Percentiles rank a stretch among this genome's conserved stretches.
phyloP scores from a whole-genome alignment of 2,797 vertebrate species.

The Arremon brunneinucha region DNA sequence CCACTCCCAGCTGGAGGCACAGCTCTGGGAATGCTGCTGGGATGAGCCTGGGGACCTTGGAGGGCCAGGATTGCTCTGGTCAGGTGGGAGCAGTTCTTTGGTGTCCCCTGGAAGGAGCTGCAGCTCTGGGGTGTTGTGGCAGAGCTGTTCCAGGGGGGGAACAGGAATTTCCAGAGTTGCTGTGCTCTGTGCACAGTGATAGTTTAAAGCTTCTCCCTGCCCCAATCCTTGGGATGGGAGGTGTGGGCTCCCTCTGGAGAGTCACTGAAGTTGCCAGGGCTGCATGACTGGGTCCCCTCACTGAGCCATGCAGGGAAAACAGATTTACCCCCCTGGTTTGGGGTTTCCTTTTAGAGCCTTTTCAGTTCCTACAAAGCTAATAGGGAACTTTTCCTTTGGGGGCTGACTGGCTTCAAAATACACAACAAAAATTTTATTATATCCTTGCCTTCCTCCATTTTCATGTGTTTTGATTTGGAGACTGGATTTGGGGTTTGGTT shows the following conservation, averaged over 20 bases:
- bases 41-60: too few species aligned
- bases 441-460: background rate
- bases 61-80: background rate
- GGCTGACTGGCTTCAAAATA: background rate
- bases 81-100: background rate
- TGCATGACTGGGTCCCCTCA: background rate
- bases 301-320: background rate
- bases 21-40: background rate
- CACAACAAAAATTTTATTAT: background rate
- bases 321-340: background rate
- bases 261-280: background rate
- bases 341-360: background rate
- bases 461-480: background rate
- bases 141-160: background rate
- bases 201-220: background rate
- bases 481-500: background rate
- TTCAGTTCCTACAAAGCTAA: accelerated
- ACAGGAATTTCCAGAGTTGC: accelerated
- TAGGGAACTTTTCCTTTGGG: background rate
- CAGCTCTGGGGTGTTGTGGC: background rate
- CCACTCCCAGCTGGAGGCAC: too few species aligned
- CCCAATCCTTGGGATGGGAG: background rate
- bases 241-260: background rate
- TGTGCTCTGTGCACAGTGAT: background rate
- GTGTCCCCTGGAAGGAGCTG: background rate